Evolutionary conservation across 1,140 invertebrate species (phyloP), one percentile per base, ranked within the genome.

Genomic region (Macrotrachela quadricornifera): DNA sequence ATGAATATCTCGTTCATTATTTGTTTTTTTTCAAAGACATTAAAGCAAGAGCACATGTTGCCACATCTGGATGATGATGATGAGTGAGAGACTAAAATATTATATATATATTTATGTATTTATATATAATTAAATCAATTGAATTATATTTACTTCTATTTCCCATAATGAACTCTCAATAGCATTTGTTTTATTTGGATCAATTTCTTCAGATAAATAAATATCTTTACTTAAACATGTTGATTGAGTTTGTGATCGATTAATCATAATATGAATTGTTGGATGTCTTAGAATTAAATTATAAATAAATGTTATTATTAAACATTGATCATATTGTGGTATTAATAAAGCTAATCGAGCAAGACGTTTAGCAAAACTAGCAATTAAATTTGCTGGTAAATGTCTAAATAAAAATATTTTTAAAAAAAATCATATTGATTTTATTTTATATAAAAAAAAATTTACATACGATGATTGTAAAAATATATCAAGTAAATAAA

Each of bases 361-460:
- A 40, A 91, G 68, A 50, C 81, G 77, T 71, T 96, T 96, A 6
- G 79, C 79, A 71, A 95, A 95, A 4, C 86, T 83, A 0, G 85
- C 88, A 11, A 92, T 85, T 49, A 94, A 65, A 58, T 80, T 78
- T 62, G 86, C 81, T 0, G 88, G 85, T 55, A 96, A 72, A 74
- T 94, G 85, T 0, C 82, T 85, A 64, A 21, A 73, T 70, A 59
- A 54, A 48, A 56, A 58, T 30, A 39, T 48, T 47, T 58, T 36
- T 55, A 16, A n/a, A n/a, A n/a, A n/a, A n/a, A n/a, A n/a, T n/a
- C n/a, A n/a, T 50, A 40, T 1, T 38, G 48, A 53, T 18, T 15
- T 18, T 8, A 30, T 47, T n/a, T 56, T 12, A 21, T 10, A 50
- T 10, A 30, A 4, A 2, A 30, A 46, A 39, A 42, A 50, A 48